phyloP scores from a whole-genome alignment of 2,113 vertebrate species.

The Opisthocomus hoazin region DNA sequence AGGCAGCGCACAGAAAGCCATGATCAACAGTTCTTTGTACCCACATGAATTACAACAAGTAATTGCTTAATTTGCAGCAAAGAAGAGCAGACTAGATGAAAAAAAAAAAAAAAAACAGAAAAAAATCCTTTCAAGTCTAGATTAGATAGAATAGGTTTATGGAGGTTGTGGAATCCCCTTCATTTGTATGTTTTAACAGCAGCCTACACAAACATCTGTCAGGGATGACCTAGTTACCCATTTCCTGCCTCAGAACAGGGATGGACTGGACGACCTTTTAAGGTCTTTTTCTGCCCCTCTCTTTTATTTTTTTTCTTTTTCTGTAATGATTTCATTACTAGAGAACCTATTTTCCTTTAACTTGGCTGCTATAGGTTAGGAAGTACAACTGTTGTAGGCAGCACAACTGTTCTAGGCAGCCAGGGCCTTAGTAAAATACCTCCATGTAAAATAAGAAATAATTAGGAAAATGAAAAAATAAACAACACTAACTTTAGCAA shows the following conservation, averaged over 20 bases:
- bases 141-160: constrained; percentile 30
- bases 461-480: neutral
- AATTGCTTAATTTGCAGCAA: neutral
- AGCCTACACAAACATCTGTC: constrained; percentile 48
- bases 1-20: neutral
- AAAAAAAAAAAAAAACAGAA: neutral
- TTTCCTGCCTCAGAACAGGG: constrained; percentile 30
- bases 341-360: neutral
- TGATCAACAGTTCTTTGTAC: neutral
- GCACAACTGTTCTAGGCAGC: neutral
- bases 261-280: neutral
- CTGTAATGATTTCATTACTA: neutral
- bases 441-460: neutral
- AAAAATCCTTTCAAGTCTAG: neutral
- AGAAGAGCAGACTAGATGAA: neutral
- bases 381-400: neutral
- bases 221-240: constrained; percentile 50
- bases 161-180: constrained; percentile 28
- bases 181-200: constrained; percentile 36
- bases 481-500: neutral
- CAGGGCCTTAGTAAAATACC: neutral
- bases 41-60: neutral
- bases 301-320: neutral
- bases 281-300: neutral
- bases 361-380: neutral